phyloP scores from a whole-genome alignment of 2,113 vertebrate genomes.

The Chinchilla lanigera region DNA sequence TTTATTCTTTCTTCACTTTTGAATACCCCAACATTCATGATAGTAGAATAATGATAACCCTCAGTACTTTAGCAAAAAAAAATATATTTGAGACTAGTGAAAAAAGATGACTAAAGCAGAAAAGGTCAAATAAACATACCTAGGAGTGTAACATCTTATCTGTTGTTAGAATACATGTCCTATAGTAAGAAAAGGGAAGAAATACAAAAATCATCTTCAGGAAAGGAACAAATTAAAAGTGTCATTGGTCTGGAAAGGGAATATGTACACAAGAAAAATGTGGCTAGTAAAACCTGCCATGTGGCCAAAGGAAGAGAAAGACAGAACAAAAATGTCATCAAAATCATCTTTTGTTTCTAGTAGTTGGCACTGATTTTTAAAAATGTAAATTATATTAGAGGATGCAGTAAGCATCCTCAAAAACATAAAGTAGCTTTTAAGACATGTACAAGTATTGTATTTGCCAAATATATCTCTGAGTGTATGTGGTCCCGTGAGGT shows the following conservation, averaged over 20 bases:
- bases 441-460: background rate
- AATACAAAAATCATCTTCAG: background rate
- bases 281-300: background rate
- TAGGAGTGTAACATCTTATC: background rate
- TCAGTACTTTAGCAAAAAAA: background rate
- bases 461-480: background rate
- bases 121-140: background rate
- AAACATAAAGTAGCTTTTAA: background rate
- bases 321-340: constrained; percentile 24
- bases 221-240: background rate
- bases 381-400: background rate
- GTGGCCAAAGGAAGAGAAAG: background rate
- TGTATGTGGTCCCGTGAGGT: background rate
- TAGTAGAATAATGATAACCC: background rate
- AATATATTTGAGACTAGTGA: background rate
- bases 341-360: constrained; percentile 35
- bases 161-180: background rate
- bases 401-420: background rate
- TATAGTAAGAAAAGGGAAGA: background rate
- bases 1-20: background rate
- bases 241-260: background rate
- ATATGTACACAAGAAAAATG: background rate
- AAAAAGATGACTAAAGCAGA: constrained; percentile 14
- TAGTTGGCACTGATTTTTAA: background rate
- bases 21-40: background rate